Evolutionary conservation across 2,888 invertebrate species (phyloP).

Genomic region (Lasioglossum calceatum): DNA sequence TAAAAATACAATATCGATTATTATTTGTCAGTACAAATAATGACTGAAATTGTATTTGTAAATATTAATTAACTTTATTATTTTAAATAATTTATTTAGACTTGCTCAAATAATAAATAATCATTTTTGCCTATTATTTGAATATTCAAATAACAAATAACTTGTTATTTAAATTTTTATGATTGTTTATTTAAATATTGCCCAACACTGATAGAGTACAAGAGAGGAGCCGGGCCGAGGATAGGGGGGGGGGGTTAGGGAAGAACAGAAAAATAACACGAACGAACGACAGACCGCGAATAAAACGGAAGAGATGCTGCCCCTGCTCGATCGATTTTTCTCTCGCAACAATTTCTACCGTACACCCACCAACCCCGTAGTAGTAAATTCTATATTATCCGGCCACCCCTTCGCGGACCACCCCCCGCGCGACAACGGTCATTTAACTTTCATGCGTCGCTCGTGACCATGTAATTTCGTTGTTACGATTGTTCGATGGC

Average conservation of each 20-base stretch:
- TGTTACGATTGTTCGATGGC: slow-evolving; percentile 52
- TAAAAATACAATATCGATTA: no score
- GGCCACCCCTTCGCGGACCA: neutral
- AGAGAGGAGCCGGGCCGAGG: neutral
- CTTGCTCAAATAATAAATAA: no score
- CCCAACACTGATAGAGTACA: no score
- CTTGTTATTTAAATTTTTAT: no score
- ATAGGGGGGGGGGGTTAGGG: neutral
- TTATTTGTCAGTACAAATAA: no score
- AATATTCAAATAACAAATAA: no score
- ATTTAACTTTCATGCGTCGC: slow-evolving; percentile 51
- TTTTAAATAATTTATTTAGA: no score
- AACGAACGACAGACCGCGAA: slow-evolving; percentile 6
- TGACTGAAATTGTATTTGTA: no score
- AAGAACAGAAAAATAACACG: neutral
- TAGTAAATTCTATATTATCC: slow-evolving; percentile 29
- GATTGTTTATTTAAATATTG: no score
- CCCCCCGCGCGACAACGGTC: slow-evolving; percentile 17
- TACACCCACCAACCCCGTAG: neutral
- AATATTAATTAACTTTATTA: no score
- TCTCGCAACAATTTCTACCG: slow-evolving; percentile 21
- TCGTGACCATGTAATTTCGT: slow-evolving; percentile 52
- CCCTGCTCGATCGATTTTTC: slow-evolving; percentile 31
- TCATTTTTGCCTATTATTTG: no score
- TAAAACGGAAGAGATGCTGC: slow-evolving; percentile 21